Evolutionary conservation across 2,888 invertebrate genomes (phyloP).

Genomic region (Dione vanillae): DNA sequence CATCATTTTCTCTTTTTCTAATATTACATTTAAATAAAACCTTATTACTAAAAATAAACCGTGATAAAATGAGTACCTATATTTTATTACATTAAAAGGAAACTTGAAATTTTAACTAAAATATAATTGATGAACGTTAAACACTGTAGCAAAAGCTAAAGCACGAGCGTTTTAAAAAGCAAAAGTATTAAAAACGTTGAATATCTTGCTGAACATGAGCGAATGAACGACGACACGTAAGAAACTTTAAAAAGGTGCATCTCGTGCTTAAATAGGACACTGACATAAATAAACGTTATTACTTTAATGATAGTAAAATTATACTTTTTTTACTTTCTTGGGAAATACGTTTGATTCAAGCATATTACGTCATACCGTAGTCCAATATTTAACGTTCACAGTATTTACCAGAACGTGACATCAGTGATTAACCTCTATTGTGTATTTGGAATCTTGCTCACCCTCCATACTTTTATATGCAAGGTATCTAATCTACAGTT

Average conservation of each 20-base stretch:
- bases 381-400: neutral
- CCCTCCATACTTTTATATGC: neutral
- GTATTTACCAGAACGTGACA: constrained; percentile 12
- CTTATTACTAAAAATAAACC: neutral
- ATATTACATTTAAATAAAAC: neutral
- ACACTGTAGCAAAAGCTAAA: neutral
- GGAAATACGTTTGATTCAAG: too few species aligned
- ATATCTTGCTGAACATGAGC: constrained; percentile 29
- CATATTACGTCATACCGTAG: neutral
- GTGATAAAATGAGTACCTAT: neutral
- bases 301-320: neutral
- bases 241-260: constrained; percentile 40
- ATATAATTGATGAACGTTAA: neutral
- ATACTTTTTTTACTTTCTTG: neutral
- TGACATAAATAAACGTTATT: constrained; percentile 27
- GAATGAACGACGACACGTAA: constrained; percentile 36
- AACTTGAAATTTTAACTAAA: neutral
- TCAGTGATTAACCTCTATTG: constrained; percentile 12
- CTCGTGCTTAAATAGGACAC: constrained; percentile 37
- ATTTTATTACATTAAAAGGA: neutral
- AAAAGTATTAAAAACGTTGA: constrained; percentile 32
- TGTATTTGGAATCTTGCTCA: constrained; percentile 1
- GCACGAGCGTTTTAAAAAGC: constrained; percentile 14
- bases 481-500: constrained; percentile 22
- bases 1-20: neutral